Evolutionary conservation across 2,113 vertebrate genomes (phyloP), one percentile per base, ranked within the genome.

Genomic region (Trinectes maculatus): DNA sequence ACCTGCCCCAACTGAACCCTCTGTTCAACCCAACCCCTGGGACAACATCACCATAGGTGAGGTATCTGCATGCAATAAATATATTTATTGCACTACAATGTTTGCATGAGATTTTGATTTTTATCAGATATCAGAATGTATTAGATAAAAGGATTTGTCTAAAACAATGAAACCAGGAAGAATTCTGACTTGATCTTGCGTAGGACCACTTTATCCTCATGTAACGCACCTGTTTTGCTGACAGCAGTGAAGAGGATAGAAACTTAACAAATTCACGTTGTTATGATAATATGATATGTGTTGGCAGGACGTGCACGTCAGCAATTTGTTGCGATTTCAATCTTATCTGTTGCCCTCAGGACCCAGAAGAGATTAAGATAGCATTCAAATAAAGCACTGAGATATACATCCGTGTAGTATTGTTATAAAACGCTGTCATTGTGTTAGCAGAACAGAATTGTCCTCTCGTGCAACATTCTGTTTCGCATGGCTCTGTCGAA

Each of bases 41-140:
- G 92, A 94, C 28, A 40, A 49, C 58, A 92, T 94, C 71, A 0
- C 31, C 13, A 90, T 93, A 80, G 92, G 92, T 92, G 53, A 18
- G 61, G 55, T 64, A 60, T 63, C 42, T 52, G 13, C n/a, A n/a
- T 36, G 34, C 34, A 36, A 3, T 3, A 36, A 36, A 36, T 36
- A 40, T 13, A 24, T 6, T 13, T 52, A n/a, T n/a, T n/a, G n/a
- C n/a, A n/a, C n/a, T n/a, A n/a, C n/a, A n/a, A n/a, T n/a, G n/a
- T n/a, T n/a, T n/a, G n/a, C n/a, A n/a, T n/a, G n/a, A n/a, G n/a
- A n/a, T n/a, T n/a, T n/a, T n/a, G n/a, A n/a, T n/a, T n/a, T n/a
- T n/a, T n/a, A n/a, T n/a, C n/a, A n/a, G n/a, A n/a, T n/a, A n/a
- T n/a, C n/a, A n/a, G 16, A 6, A 47, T 67, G 28, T 12, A 5